Conservation (phyloP, 2,797 vertebrate genomes). For the Harpagifer antarcticus region DNA sequence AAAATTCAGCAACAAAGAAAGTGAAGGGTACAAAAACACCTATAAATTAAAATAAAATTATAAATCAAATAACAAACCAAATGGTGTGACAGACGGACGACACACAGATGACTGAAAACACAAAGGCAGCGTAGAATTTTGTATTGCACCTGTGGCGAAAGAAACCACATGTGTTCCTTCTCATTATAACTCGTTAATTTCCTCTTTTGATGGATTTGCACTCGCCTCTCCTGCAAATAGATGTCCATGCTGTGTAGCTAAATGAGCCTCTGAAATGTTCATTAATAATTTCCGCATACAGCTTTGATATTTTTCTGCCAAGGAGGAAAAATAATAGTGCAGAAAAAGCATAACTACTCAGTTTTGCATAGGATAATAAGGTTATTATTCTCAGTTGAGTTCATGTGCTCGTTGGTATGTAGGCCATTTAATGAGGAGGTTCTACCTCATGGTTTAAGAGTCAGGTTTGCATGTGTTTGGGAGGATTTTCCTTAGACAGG, state of each 20-base stretch:
- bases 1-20: too few relatives aligned
- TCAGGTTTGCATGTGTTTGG: background rate
- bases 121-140: background rate
- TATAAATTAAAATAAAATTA: too few relatives aligned
- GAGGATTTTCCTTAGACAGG: background rate
- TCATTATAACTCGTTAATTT: constrained; percentile 9
- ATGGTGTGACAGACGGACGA: background rate
- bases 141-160: background rate
- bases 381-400: background rate
- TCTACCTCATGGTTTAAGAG: background rate
- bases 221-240: constrained; percentile 7
- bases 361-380: background rate
- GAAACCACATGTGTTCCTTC: constrained; percentile 1
- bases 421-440: background rate
- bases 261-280: constrained; percentile 38
- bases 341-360: too few relatives aligned
- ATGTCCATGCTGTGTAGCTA: constrained; percentile 23
- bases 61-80: too few relatives aligned
- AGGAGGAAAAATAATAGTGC: background rate
- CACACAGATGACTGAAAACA: background rate
- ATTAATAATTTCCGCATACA: constrained; percentile 26
- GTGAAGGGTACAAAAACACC: too few relatives aligned
- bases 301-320: constrained; percentile 3
- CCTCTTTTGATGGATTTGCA: constrained; percentile 6
- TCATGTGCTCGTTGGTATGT: background rate